Evolutionary conservation across 1,140 invertebrate genomes (phyloP), one percentile per base, ranked within the genome.

Genomic region (Tetramorium alpestre): DNA sequence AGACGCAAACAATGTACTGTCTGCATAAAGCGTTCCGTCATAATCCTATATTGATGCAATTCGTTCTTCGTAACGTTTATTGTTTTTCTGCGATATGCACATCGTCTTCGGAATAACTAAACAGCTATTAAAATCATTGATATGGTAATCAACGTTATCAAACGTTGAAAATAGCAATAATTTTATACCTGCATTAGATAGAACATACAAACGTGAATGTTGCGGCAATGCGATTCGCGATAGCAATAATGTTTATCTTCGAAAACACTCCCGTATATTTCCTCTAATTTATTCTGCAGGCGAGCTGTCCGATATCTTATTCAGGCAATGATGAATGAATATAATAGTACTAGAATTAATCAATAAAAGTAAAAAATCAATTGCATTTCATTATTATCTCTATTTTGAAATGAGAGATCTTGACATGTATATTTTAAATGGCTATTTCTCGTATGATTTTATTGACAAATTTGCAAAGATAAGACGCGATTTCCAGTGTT

Each of bases 241-340:
- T 44, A 81, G 22, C 51, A 56, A 41, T 73, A 64, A 81, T 41
- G 25, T 7, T 81, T 81, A 81, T 70, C 51, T 70, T 70, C 49
- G 22, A 81, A 25, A 16, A 22, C 64, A 58, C 8, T 56, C 38
- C 10, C 2, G 22, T 58, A 25, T 81, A n/a, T 56, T 70, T 56
- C 22, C 33, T 28, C 22, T 70, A 51, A 56, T 69, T 47, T 77
- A 58, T 16, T 44, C 33, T 11, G 41, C 38, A 41, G 22, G 28
- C 47, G 18, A n/a, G n/a, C 22, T 51, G 25, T 18, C 28, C 41
- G 16, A 60, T 44, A 60, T 76, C n/a, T 51, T 18, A 47, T 62
- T 77, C 75, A 56, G 44, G 13, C 44, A 33, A 76, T 11, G 47
- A 69, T 80, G 69, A 80, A 69, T 47, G 16, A 80, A n/a, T 56